Evolutionary conservation across 2,797 vertebrate species (phyloP).

Genomic region (Sorex maritimensis): DNA sequence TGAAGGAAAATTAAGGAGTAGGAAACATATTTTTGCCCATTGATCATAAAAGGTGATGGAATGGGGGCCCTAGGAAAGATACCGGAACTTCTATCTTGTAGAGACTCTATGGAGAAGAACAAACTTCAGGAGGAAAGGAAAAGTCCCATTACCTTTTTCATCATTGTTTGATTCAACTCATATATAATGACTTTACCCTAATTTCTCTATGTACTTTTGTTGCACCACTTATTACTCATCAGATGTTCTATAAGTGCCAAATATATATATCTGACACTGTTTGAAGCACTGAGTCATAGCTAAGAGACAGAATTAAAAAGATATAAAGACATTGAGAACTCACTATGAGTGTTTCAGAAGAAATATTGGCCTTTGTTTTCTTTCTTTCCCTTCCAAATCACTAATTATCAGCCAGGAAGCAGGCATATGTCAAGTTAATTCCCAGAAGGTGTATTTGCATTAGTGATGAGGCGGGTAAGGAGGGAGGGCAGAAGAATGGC

Average conservation of each 20-base stretch:
- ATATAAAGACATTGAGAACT: constrained; percentile 4
- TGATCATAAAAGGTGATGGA: not conserved
- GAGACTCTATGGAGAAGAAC: not conserved
- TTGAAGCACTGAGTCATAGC: constrained; percentile 15
- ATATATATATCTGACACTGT: not conserved
- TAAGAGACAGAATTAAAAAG: not conserved
- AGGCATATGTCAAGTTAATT: not conserved
- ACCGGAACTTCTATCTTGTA: not conserved
- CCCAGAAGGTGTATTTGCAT: not conserved
- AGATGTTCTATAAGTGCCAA: not conserved
- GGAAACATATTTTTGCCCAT: no score
- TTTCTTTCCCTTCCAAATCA: not conserved
- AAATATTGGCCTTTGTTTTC: not conserved
- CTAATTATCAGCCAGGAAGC: not conserved
- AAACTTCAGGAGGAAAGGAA: not conserved
- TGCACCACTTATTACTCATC: not conserved
- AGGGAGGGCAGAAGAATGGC: not conserved
- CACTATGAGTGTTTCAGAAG: not conserved
- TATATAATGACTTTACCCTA: not conserved
- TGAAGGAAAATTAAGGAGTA: no score
- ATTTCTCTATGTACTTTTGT: not conserved
- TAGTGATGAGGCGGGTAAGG: no score
- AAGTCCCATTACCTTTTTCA: not conserved
- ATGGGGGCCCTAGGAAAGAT: not conserved
- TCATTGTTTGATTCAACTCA: constrained; percentile 11